Base-by-base conservation (phyloP, 1,140 invertebrate species). In the Archegozetes longisetosus region DNA sequence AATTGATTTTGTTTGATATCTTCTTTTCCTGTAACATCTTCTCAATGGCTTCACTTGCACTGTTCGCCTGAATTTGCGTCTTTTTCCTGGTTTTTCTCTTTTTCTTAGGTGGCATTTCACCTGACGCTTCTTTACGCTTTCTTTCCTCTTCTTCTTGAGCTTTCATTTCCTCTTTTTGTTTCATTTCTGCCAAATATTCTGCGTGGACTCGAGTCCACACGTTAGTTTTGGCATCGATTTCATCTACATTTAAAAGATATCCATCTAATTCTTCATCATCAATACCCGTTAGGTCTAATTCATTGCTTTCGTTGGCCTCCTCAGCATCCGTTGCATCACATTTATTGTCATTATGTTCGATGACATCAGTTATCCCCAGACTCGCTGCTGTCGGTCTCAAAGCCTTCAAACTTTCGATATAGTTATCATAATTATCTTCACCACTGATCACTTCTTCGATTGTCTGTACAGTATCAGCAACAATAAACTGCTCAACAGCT, bases 1-100 rank as follows among this genome's bases (percentile, higher is more conserved):
- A 98, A 73, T 98, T 95, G 29, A 98, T 95, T 79, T 98, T 98
- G 3, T 80, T 83, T 0, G 92, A 96, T 60, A 98, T 85, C 69
- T 88, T 88, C 71, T 93, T 95, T 66, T 94, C 90, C 65, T 89
- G 84, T 6, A 96, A 71, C 81, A 96, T 91, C 71, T 90, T 93
- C 68, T 91, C 87, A 27, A 95, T 90, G 0, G 90, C 91, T 75
- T 95, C 90, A 1, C 76, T 78, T 17, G 88, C 86, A n/a, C 82
- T 85, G 61, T 82, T 85, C 0, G 87, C 84, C 68, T 78, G 71
- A 68, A 82, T 79, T 68, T 82, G 71, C 67, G 76, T 73, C 68
- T 77, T 71, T 71, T 73, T 64, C 32, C 61, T 61, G 0, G 53
- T 56, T 27, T 54, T 59, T 40, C 64, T 62, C 57, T 67, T 64